phyloP scores from a whole-genome alignment of 2,888 invertebrate genomes.

The Chorisops tibialis region DNA sequence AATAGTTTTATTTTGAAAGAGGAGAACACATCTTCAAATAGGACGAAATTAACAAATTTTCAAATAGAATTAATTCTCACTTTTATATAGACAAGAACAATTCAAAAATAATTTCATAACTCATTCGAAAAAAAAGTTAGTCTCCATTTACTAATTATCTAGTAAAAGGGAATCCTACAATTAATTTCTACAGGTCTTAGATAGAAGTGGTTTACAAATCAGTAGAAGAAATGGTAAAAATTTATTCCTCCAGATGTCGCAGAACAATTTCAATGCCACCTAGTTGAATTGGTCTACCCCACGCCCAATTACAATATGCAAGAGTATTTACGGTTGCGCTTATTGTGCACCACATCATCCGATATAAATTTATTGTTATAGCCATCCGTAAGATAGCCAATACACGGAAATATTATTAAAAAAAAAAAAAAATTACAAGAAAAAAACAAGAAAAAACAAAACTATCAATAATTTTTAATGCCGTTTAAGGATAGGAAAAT shows the following conservation, averaged over 20 bases:
- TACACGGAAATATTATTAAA: conserved; percentile 9
- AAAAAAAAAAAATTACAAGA: not conserved
- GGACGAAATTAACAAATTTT: not conserved
- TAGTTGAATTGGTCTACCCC: too few species aligned
- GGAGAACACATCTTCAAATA: not conserved
- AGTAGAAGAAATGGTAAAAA: too few species aligned
- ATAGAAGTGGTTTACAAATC: too few species aligned
- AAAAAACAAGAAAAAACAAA: not conserved
- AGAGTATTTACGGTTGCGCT: too few species aligned
- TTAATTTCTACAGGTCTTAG: conserved; percentile 54
- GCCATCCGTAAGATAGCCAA: conserved; percentile 15
- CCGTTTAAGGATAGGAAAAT: not conserved
- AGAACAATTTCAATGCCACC: too few species aligned
- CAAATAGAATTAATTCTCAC: not conserved
- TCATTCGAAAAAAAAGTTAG: not conserved
- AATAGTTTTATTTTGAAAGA: conserved; percentile 8
- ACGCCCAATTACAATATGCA: too few species aligned
- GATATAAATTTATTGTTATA: conserved; percentile 10
- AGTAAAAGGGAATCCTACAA: conserved; percentile 39
- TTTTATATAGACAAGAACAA: not conserved
- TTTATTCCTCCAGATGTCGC: too few species aligned
- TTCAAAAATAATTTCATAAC: not conserved
- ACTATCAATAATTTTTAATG: not conserved
- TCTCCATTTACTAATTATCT: conserved; percentile 37
- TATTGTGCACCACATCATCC: too few species aligned